phyloP scores from a whole-genome alignment of 2,113 vertebrate genomes.

The Coryphaenoides rupestris region DNA sequence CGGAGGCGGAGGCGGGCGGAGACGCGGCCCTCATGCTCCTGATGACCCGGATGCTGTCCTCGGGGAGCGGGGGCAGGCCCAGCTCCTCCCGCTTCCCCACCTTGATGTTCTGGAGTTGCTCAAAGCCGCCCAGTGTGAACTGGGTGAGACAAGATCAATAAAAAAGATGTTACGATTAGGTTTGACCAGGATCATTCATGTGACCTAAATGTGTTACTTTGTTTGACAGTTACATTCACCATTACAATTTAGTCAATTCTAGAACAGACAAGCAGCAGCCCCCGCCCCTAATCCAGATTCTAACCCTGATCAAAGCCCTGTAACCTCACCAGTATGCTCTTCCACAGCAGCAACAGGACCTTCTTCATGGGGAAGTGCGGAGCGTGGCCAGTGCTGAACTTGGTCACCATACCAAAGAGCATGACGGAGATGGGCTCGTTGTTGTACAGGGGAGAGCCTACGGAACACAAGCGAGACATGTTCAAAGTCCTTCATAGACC shows the following conservation, averaged over 20 bases:
- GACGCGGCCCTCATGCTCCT: constrained; percentile 94
- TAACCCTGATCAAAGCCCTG: too few relatives aligned
- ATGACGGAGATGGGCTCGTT: constrained; percentile 93
- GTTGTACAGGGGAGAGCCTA: constrained; percentile 90
- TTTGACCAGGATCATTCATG: neutral
- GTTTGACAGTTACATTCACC: too few relatives aligned
- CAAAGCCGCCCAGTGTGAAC: constrained; percentile 94
- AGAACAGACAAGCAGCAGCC: too few relatives aligned
- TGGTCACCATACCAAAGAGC: constrained; percentile 96
- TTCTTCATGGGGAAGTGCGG: constrained; percentile 98
- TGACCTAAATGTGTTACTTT: neutral
- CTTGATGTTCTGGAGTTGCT: constrained; percentile 91
- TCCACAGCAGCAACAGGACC: constrained; percentile 91
- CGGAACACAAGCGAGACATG: constrained; percentile 1
- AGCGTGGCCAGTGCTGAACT: constrained; percentile 95
- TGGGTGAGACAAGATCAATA: too few relatives aligned
- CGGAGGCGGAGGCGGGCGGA: constrained; percentile 91
- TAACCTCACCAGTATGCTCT: constrained; percentile 87
- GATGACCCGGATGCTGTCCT: constrained; percentile 95
- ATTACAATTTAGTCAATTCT: too few relatives aligned
- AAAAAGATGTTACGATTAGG: neutral
- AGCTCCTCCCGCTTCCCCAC: constrained; percentile 80
- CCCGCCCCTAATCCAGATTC: too few relatives aligned
- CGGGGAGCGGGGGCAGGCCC: constrained; percentile 86
- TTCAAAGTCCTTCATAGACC: neutral